These are phyloP conservation scores for Morinoia aosen DNA, from an alignment of 2,888 invertebrate genomes.

Conservation along the genomic window DNA sequence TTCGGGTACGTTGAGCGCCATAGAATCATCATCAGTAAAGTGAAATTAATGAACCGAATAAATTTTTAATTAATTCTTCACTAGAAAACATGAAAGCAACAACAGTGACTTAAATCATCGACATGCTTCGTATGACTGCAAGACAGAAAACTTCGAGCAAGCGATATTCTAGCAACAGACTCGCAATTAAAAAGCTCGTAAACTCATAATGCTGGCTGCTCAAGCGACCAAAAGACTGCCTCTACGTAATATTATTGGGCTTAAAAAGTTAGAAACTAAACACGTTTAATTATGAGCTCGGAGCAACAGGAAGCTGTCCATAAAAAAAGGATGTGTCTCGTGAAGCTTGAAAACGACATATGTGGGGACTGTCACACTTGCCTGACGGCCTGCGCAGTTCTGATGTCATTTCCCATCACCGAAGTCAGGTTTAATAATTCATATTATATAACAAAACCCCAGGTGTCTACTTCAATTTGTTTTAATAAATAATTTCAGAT, in stretches of 20 bases:
- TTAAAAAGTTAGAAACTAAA: background rate
- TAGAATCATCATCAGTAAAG: background rate
- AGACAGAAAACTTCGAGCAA: background rate
- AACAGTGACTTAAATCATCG: background rate
- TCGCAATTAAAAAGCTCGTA: background rate
- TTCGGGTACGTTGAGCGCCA: background rate
- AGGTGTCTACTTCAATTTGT: no score
- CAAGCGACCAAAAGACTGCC: background rate
- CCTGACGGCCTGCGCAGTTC: background rate
- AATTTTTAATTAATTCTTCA: background rate
- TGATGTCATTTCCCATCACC: no score
- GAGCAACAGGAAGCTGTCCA: background rate
- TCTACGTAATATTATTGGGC: background rate
- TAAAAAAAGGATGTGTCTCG: background rate
- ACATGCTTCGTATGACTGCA: background rate
- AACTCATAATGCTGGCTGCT: background rate
- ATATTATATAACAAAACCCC: no score
- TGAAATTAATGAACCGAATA: background rate
- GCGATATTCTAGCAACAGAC: background rate
- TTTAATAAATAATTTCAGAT: no score
- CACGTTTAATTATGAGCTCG: background rate
- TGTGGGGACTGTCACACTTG: background rate
- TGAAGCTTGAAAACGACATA: background rate
- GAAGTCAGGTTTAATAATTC: no score
- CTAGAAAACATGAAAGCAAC: background rate